Percentiles rank a stretch among this genome's conserved stretches.
Conservation (phyloP, 2,888 invertebrate genomes). For the Fragum sueziense region DNA sequence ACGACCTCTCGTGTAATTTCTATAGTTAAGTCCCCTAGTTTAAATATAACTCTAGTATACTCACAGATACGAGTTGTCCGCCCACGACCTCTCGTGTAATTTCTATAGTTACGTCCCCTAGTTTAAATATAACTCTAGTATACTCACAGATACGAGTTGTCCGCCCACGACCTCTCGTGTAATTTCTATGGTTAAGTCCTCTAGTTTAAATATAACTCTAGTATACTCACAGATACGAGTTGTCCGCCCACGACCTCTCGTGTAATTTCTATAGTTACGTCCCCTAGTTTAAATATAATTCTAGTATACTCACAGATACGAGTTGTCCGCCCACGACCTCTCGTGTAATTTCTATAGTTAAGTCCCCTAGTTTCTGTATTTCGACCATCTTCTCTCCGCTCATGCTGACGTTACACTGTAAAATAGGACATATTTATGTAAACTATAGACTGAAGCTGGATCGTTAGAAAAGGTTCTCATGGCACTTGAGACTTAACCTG, state of each 20-base stretch:
- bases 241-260: conserved; percentile 60
- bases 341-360: conserved; percentile 58
- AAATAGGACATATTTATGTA: too few species aligned
- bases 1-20: conserved; percentile 59
- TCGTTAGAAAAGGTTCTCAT: too few species aligned
- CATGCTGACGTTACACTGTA: conserved; percentile 61
- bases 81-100: conserved; percentile 61
- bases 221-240: conserved; percentile 64
- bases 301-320: conserved; percentile 58
- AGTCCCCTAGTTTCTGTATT: conserved; percentile 60
- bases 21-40: conserved; percentile 52
- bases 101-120: conserved; percentile 50
- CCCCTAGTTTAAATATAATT: conserved; percentile 50
- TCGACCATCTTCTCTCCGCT: conserved; percentile 68
- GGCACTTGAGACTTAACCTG: too few species aligned
- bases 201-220: too few species aligned
- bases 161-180: conserved; percentile 60
- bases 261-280: conserved; percentile 55
- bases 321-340: conserved; percentile 61
- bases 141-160: conserved; percentile 66
- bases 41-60: too few species aligned
- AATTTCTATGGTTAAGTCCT: conserved; percentile 51
- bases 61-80: conserved; percentile 64
- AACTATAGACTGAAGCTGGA: too few species aligned
- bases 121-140: too few species aligned